Conservation (phyloP, 2,113 vertebrate species). For the Entomyzon cyanotis region DNA sequence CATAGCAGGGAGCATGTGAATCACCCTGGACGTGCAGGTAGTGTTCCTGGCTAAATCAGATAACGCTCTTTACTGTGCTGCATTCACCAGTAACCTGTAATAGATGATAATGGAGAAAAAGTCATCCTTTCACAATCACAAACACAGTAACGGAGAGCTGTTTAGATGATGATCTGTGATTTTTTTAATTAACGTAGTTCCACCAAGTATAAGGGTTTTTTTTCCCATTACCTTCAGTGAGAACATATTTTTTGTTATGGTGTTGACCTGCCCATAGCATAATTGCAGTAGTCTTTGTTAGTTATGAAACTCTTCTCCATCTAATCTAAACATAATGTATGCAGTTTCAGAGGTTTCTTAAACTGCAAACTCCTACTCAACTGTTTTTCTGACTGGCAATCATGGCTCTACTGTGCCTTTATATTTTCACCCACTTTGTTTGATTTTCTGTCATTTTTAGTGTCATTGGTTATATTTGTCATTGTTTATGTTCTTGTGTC, state of each 20-base stretch:
- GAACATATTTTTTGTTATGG: not conserved
- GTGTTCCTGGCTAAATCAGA: conserved; percentile 9
- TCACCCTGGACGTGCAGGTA: conserved; percentile 1
- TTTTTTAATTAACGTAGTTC: not conserved
- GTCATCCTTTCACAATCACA: not conserved
- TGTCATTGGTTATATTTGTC: conserved; percentile 16
- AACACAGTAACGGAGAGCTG: not conserved
- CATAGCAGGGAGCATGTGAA: not conserved
- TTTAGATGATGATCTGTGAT: not conserved
- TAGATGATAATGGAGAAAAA: not conserved
- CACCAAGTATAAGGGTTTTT: not conserved
- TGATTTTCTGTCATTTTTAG: conserved; percentile 13
- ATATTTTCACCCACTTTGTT: not conserved
- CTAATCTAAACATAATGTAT: conserved; percentile 62
- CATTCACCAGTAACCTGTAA: not conserved
- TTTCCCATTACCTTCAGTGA: not conserved
- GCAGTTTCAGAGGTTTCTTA: conserved; percentile 65
- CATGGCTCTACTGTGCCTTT: conserved; percentile 27
- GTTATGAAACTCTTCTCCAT: conserved; percentile 54
- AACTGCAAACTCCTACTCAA: conserved; percentile 54
- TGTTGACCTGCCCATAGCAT: conserved; percentile 13
- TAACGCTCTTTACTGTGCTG: not conserved
- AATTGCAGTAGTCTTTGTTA: conserved; percentile 37
- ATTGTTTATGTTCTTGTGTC: conserved; percentile 12
- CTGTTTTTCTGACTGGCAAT: conserved; percentile 57